Evolutionary conservation across 2,797 vertebrate genomes (phyloP).

Genomic region (Perodicticus potto): DNA sequence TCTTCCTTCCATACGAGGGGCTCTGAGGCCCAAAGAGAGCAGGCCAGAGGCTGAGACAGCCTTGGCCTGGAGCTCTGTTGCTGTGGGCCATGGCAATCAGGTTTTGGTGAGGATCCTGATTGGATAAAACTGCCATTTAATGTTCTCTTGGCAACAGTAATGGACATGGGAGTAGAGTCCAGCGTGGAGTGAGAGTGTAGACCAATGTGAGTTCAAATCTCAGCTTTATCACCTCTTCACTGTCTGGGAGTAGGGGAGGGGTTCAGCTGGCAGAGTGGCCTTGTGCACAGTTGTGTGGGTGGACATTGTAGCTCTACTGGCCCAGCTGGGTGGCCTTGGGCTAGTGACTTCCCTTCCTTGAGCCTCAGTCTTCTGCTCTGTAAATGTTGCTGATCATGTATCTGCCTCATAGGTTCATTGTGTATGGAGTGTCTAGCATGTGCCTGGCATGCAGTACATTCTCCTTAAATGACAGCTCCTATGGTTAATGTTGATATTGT

Average conservation of each 20-base stretch:
- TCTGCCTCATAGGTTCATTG: background rate
- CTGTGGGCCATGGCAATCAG: background rate
- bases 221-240: background rate
- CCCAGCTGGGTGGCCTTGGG: background rate
- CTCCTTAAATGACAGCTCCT: background rate
- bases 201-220: background rate
- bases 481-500: background rate
- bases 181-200: background rate
- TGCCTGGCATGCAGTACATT: background rate
- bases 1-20: background rate
- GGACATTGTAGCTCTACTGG: background rate
- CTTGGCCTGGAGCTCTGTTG: background rate
- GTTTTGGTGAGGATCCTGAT: background rate
- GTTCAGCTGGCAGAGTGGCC: background rate
- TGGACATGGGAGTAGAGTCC: background rate
- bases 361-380: conserved; percentile 11
- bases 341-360: background rate
- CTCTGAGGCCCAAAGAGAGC: background rate
- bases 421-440: background rate
- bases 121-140: background rate
- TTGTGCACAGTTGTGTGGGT: fast-evolving
- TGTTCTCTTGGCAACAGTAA: background rate
- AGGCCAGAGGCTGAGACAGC: background rate
- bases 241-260: background rate
- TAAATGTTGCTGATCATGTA: background rate